A percentile compares a stretch with the other conserved stretches of the same genome.
These are phyloP conservation scores for Aphrophora alni DNA, from an alignment of 2,888 invertebrate species.

Conservation along the genomic window DNA sequence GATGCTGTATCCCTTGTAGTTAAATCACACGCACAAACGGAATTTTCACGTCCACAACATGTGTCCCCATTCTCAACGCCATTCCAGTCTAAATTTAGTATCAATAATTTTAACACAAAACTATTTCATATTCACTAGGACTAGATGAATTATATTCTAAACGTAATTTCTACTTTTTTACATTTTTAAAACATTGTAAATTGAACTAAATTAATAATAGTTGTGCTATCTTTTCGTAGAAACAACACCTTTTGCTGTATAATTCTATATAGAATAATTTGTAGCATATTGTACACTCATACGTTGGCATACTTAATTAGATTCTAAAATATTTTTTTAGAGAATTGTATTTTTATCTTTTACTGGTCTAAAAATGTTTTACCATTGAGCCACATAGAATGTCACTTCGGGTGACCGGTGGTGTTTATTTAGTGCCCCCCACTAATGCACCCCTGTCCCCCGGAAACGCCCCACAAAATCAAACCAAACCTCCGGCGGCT, in stretches of 20 bases:
- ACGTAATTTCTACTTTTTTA: not conserved
- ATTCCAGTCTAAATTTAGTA: slow-evolving; percentile 12
- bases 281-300: not conserved
- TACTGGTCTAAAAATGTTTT: not conserved
- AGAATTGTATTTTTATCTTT: not conserved
- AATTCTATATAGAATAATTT: not conserved
- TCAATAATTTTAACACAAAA: not conserved
- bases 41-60: slow-evolving; percentile 26
- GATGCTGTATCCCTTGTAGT: not conserved
- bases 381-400: not conserved
- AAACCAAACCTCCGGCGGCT: slow-evolving; percentile 44
- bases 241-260: not conserved
- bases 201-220: not conserved
- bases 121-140: not conserved
- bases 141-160: not conserved
- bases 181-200: not conserved
- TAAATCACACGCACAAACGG: not conserved
- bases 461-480: slow-evolving; percentile 38
- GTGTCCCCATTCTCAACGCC: slow-evolving; percentile 31
- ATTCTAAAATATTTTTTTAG: not conserved
- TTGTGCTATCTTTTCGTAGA: too few species aligned
- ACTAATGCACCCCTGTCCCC: slow-evolving; percentile 29
- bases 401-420: slow-evolving; percentile 35
- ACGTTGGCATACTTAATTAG: not conserved
- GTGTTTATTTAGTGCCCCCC: slow-evolving; percentile 32